Conservation (phyloP, 2,888 invertebrate species). For the Lithophane semibrunnea region DNA sequence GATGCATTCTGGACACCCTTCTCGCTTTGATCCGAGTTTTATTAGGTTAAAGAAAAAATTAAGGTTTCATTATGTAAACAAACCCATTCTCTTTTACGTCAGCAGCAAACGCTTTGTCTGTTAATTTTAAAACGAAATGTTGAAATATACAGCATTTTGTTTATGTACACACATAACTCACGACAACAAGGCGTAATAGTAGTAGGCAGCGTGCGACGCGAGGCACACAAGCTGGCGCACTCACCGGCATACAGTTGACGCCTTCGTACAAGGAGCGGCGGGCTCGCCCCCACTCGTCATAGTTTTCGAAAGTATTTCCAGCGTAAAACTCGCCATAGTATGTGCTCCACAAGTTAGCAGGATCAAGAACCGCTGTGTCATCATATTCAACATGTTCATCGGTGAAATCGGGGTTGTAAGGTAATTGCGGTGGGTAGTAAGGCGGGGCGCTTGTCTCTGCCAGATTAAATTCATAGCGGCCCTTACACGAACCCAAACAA, state of each 20-base stretch:
- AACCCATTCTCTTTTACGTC: conserved; percentile 56
- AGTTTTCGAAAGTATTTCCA: conserved; percentile 72
- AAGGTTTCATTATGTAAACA: conserved; percentile 65
- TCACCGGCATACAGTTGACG: conserved; percentile 87
- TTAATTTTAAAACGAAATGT: conserved; percentile 62
- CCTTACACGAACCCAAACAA: conserved; percentile 79
- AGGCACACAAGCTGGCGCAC: conserved; percentile 80
- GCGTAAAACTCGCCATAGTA: conserved; percentile 71
- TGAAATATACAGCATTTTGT: conserved; percentile 64
- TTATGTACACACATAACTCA: conserved; percentile 69
- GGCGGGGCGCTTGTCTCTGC: conserved; percentile 79
- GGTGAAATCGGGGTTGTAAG: conserved; percentile 84
- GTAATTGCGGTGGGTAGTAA: conserved; percentile 82
- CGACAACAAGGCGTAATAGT: conserved; percentile 73
- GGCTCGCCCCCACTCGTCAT: conserved; percentile 79
- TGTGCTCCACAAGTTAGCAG: conserved; percentile 68
- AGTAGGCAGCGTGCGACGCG: conserved; percentile 75
- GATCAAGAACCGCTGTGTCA: conserved; percentile 60
- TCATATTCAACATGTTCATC: conserved; percentile 73
- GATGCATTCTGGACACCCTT: conserved; percentile 86
- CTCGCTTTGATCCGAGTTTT: conserved; percentile 82
- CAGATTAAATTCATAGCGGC: conserved; percentile 74
- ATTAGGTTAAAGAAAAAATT: conserved; percentile 72
- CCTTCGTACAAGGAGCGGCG: conserved; percentile 87
- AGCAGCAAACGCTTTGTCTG: conserved; percentile 53